These are phyloP conservation scores for Philereme transversata DNA, from an alignment of 2,888 invertebrate genomes.

Conservation along the genomic window DNA sequence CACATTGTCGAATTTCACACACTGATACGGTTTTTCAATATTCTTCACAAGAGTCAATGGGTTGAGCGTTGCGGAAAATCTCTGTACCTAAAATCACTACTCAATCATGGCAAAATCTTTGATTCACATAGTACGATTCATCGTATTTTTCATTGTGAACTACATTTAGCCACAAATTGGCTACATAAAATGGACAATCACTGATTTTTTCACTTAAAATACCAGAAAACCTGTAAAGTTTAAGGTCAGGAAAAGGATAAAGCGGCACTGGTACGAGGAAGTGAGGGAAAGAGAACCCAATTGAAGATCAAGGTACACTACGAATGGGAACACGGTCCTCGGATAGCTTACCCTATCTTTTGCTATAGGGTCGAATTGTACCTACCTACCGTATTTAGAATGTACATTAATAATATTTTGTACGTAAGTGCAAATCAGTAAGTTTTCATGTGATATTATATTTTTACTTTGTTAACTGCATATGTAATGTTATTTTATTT, in stretches of 20 bases:
- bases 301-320: constrained; percentile 51
- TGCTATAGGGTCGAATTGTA: no score
- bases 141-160: background rate
- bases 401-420: no score
- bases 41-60: constrained; percentile 12
- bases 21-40: constrained; percentile 11
- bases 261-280: constrained; percentile 37
- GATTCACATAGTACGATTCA: background rate
- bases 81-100: constrained; percentile 3
- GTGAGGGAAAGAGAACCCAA: constrained; percentile 54
- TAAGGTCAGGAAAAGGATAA: constrained; percentile 72
- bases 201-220: constrained; percentile 20
- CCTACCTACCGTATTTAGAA: no score
- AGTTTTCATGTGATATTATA: no score
- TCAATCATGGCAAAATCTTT: constrained; percentile 1
- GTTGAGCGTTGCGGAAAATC: constrained; percentile 6
- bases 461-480: no score
- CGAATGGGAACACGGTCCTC: constrained; percentile 36
- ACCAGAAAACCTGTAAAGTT: constrained; percentile 59
- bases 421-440: no score
- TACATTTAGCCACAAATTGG: background rate
- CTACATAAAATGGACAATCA: background rate
- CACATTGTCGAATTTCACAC: constrained; percentile 18
- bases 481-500: background rate
- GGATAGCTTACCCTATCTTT: constrained; percentile 26